These are phyloP conservation scores for Blastobasis lacticolella DNA, from an alignment of 2,888 invertebrate genomes.

Conservation along the genomic window DNA sequence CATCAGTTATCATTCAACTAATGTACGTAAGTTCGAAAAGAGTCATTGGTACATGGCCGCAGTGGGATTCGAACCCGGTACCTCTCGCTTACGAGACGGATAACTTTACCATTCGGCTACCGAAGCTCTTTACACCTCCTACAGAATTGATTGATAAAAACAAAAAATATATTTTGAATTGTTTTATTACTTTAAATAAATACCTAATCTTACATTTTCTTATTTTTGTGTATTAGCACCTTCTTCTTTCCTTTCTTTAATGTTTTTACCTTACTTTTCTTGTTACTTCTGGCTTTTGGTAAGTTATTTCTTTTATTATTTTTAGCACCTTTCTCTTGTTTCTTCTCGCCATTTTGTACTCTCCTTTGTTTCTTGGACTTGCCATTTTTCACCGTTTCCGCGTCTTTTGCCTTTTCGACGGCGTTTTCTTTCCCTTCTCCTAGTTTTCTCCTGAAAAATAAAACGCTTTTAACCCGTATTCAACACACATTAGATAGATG, in stretches of 20 bases:
- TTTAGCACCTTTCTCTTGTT: conserved; percentile 6
- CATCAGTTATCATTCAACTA: too few species aligned
- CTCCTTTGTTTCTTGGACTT: conserved; percentile 47
- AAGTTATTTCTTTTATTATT: conserved; percentile 1
- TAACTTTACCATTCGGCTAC: too few species aligned
- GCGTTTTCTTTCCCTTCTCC: conserved; percentile 32
- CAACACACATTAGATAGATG: too few species aligned
- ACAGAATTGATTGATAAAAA: too few species aligned
- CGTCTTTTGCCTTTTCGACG: conserved; percentile 25
- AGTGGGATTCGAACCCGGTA: too few species aligned
- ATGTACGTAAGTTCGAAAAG: too few species aligned
- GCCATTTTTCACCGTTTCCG: conserved; percentile 28
- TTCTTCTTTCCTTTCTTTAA: conserved; percentile 12
- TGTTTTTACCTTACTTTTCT: conserved; percentile 16
- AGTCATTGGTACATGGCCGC: too few species aligned
- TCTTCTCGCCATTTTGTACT: conserved; percentile 25
- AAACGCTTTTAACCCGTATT: neutral
- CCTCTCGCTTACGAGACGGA: too few species aligned
- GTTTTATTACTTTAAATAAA: too few species aligned
- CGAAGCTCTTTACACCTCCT: too few species aligned
- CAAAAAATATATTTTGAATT: too few species aligned
- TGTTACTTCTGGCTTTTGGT: conserved; percentile 11
- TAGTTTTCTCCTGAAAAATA: conserved; percentile 44
- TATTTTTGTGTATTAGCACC: neutral
- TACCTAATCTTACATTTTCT: neutral